Evolutionary conservation across 1,140 invertebrate species (phyloP), one percentile per base, ranked within the genome.

Genomic region (Nylanderia fulva): DNA sequence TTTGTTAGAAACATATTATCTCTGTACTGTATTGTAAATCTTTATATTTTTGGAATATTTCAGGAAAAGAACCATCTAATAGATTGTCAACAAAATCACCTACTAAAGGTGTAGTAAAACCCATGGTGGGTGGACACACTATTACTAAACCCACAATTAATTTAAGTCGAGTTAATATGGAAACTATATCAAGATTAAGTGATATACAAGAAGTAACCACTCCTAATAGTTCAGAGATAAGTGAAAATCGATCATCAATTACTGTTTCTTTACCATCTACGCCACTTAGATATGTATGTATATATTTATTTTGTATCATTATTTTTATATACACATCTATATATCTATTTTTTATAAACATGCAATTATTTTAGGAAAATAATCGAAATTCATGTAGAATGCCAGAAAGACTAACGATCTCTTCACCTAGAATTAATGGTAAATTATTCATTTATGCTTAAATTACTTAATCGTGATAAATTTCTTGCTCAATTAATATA

Each of bases 91-190:
- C 75, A 13, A 94, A 94, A 90, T 93, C 93, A 21, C 94, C 94
- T 66, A 91, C 93, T 33, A 92, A 85, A 85, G 94, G 94, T 69
- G 93, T 94, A 5, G 94, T 95, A 11, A 92, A 95, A 24, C 94
- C 94, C 45, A 95, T 94, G 92, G 94, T 95, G 3, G 91, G 94
- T 84, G 94, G 94, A 29, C 93, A 94, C 36, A 94, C 93, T 4
- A 95, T 95, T 45, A 94, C 94, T 45, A 95, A 95, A 84, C 94
- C 94, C 6, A 94, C 93, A 6, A 94, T 95, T 72, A 94, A 94
- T 88, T 91, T 95, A 9, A 94, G 94, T 58, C 91, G 94, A 87
- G 82, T 95, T 29, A 94, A 94, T 87, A 92, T 94, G 87, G 91
- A 92, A 58, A 79, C 89, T 85, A 29, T 76, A 24, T 76, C 90